Conservation (phyloP, 2,797 vertebrate genomes). For the Bradypodion pumilum region DNA sequence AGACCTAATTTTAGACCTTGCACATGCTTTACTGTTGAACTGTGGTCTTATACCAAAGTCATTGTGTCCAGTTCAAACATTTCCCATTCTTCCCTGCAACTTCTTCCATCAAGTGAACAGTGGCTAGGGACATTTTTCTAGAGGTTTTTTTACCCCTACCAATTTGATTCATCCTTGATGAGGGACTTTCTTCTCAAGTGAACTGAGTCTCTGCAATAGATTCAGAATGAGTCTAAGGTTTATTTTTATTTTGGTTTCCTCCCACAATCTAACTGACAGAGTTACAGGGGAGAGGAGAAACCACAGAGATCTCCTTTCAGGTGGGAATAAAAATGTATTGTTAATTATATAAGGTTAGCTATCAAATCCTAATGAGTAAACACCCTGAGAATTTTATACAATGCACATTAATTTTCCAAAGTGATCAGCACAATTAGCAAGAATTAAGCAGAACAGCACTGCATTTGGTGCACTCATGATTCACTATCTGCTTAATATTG, state of each 20-base stretch:
- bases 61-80: background rate
- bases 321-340: background rate
- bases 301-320: background rate
- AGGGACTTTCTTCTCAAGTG: background rate
- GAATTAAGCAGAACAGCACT: background rate
- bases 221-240: background rate
- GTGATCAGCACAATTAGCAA: background rate
- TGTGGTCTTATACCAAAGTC: background rate
- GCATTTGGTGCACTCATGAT: background rate
- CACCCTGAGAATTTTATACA: background rate
- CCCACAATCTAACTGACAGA: background rate
- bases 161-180: background rate
- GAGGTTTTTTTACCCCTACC: background rate
- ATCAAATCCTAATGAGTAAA: background rate
- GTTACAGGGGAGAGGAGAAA: background rate
- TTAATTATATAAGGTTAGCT: background rate
- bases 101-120: background rate
- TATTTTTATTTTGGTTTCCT: background rate
- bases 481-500: background rate
- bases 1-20: background rate
- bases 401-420: background rate
- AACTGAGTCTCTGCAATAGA: background rate
- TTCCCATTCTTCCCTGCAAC: background rate
- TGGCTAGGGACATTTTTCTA: background rate
- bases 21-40: background rate